Conservation (phyloP, 2,888 invertebrate genomes). For the Timema cristinae region DNA sequence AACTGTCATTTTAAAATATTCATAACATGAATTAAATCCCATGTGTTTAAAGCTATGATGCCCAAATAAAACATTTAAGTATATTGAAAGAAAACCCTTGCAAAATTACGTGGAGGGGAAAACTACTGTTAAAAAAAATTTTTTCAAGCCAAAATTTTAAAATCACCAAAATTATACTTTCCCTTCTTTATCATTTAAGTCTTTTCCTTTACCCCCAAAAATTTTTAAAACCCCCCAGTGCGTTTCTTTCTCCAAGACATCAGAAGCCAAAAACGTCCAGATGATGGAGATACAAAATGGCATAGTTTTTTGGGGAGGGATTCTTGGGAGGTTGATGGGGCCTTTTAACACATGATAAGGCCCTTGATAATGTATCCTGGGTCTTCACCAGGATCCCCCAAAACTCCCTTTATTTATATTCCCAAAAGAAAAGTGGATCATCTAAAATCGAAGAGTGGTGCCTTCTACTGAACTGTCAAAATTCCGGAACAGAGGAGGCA, state of each 20-base stretch:
- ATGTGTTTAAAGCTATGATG: too few relatives aligned
- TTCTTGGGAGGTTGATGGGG: conserved; percentile 37
- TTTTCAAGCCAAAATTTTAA: too few relatives aligned
- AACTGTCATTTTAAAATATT: too few relatives aligned
- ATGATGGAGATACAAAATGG: conserved; percentile 34
- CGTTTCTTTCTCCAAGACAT: conserved; percentile 77
- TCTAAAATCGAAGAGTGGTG: conserved; percentile 51
- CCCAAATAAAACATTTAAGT: too few relatives aligned
- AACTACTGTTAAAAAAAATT: too few relatives aligned
- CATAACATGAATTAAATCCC: too few relatives aligned
- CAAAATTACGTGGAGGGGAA: too few relatives aligned
- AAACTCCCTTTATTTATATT: conserved; percentile 39
- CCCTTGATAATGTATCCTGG: conserved; percentile 26
- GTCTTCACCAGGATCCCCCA: background rate
- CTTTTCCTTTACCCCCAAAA: conserved; percentile 66
- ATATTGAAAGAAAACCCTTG: too few relatives aligned
- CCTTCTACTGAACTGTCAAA: conserved; percentile 45
- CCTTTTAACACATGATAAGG: conserved; percentile 45
- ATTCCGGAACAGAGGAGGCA: conserved; percentile 27
- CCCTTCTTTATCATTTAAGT: conserved; percentile 35
- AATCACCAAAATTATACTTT: conserved; percentile 29
- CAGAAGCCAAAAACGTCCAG: conserved; percentile 58
- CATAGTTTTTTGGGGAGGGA: conserved; percentile 32
- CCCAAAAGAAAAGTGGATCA: conserved; percentile 53
- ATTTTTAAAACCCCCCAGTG: conserved; percentile 78